Evolutionary conservation across 64 coral and sea anemone species (phyloP).

Genomic region (Cladopsammia gracilis): DNA sequence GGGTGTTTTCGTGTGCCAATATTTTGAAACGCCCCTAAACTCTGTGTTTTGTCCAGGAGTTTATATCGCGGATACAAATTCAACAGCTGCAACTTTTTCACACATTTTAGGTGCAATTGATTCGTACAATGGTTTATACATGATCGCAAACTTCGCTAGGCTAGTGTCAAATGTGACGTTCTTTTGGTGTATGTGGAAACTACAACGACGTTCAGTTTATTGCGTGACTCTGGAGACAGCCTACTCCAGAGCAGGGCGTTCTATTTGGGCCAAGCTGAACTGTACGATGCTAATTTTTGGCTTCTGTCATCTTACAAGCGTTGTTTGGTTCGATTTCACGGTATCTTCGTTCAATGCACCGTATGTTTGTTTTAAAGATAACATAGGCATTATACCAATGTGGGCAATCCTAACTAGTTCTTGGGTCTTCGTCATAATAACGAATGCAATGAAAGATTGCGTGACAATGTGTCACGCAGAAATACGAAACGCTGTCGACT

Average conservation of each 20-base stretch:
- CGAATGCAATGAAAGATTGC: slow-evolving; percentile 27
- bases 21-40: slow-evolving; percentile 26
- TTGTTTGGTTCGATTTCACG: slow-evolving; percentile 30
- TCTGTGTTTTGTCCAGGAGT: slow-evolving; percentile 45
- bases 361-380: background rate
- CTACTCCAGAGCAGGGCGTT: background rate
- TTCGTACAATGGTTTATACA: background rate
- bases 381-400: background rate
- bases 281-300: slow-evolving; percentile 29
- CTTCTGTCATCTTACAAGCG: slow-evolving; percentile 8
- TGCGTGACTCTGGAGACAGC: slow-evolving; percentile 45
- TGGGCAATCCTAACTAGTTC: slow-evolving; percentile 46
- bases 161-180: slow-evolving; percentile 67
- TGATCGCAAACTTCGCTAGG: slow-evolving; percentile 28
- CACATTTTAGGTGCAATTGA: slow-evolving; percentile 19
- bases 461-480: slow-evolving; percentile 21
- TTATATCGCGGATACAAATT: background rate
- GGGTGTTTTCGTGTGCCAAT: slow-evolving; percentile 53
- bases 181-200: slow-evolving; percentile 69
- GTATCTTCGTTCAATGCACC: background rate
- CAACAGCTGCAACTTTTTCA: background rate
- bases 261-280: slow-evolving; percentile 57
- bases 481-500: background rate
- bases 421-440: slow-evolving; percentile 43
- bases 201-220: background rate